Evolutionary conservation across 2,888 invertebrate species (phyloP).

Genomic region (Trisateles emortualis): DNA sequence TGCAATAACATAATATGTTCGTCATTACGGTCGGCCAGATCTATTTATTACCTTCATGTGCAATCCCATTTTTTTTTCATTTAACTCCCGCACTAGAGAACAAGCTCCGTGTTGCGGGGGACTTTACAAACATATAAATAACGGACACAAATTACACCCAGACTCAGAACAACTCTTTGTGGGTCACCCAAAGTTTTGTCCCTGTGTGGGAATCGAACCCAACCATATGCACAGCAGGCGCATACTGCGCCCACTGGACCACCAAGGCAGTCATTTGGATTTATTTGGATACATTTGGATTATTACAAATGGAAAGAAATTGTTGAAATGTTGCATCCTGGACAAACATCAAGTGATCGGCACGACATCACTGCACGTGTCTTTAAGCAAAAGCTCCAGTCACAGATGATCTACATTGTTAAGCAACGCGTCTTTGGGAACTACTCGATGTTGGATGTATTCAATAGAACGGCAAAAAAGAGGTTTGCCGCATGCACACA

Average conservation of each 20-base stretch:
- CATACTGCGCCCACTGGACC: too few species aligned
- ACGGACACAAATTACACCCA: too few species aligned
- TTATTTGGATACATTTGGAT: conserved; percentile 38
- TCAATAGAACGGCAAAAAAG: conserved; percentile 37
- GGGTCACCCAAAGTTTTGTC: too few species aligned
- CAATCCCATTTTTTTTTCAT: too few species aligned
- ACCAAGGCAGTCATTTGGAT: too few species aligned
- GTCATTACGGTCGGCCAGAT: conserved; percentile 47
- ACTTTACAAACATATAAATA: too few species aligned
- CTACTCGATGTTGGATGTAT: conserved; percentile 42
- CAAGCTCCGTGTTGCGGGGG: too few species aligned
- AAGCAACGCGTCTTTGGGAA: conserved; percentile 37
- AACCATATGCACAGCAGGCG: too few species aligned
- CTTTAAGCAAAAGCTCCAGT: conserved; percentile 37
- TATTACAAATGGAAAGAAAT: conserved; percentile 48
- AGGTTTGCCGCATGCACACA: conserved; percentile 31
- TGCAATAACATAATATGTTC: conserved; percentile 49
- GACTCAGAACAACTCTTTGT: too few species aligned
- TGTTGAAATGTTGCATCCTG: conserved; percentile 22
- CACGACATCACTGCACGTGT: conserved; percentile 48
- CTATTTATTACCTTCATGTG: too few species aligned
- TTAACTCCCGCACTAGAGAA: too few species aligned
- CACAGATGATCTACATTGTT: conserved; percentile 29
- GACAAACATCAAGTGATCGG: conserved; percentile 42
- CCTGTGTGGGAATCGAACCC: too few species aligned